Evolutionary conservation across 2,888 invertebrate genomes (phyloP), one percentile per base, ranked within the genome.

Genomic region (Carpatolechia fugitivella): DNA sequence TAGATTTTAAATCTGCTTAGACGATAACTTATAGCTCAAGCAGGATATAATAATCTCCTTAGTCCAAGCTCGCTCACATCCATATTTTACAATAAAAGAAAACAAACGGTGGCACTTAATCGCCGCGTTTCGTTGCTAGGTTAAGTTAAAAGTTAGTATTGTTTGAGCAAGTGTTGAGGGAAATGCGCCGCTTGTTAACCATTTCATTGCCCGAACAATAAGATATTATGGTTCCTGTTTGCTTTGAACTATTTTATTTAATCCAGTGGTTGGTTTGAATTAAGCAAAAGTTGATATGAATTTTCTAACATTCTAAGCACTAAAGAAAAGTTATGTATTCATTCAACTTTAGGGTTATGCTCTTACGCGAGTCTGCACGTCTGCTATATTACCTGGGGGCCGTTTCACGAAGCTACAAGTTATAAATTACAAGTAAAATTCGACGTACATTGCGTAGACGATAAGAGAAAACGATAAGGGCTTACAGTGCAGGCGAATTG

Each of bases 151-250:
- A 50, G 56, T 60, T 67, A 75, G 75, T 73, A 82, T 85, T 85
- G 84, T 86, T 85, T 78, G 68, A 77, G 73, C 78, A 78, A 77
- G 82, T 84, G 85, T 78, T 78, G 82, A 85, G 71, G 75, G 83
- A 82, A 80, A 78, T 64, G 65, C 63, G 56, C 64, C 77, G 74
- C 31, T 55, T 46, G 53, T 58, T 60, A 52, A 54, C 54, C 52
- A 51, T 55, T 53, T 52, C 24, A 14, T 56, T 36, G 50, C 18
- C 18, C 24, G 24, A 50, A 50, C 7, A 14, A 24, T 38, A 10
- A 14, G 16, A 36, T 50, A 24, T 6, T 24, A 18, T 44, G 20
- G 29, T 44, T 44, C 29, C 29, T 44, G 14, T 44, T 44, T 13
- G n/a, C 4, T n/a, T 29, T 44, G 1, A 4, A 18, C 7, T 11